Evolutionary conservation across 2,888 invertebrate genomes (phyloP), one percentile per base, ranked within the genome.

Genomic region (Eubasilissa splendida): DNA sequence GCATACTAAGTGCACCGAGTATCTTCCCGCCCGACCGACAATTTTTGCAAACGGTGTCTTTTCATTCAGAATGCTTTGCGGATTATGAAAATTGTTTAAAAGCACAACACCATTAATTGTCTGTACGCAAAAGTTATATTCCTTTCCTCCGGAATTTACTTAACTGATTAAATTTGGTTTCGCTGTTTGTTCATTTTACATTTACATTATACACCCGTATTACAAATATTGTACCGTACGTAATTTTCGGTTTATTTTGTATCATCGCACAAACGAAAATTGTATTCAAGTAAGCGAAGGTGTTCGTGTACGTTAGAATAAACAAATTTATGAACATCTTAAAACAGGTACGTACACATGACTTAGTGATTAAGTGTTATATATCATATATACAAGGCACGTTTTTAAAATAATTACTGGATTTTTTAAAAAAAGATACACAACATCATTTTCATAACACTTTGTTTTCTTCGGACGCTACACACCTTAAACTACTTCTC

Each of bases 1-100:
- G 68, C 74, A 74, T 74, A 74, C 58, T 12, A 74, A 59, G 42
- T 42, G 12, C 58, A 68, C 50, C 33, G 50, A 68, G 52, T n/a
- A 8, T 50, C 11, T n/a, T 33, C 4, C 5, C 22, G 68, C 52
- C 14, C 11, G n/a, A 52, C 8, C 14, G 33, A 63, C 42, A 42
- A 63, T 63, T 68, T 68, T 68, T 68, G 68, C 68, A 42, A 68
- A 50, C 52, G 68, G 14, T 7, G 14, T 33, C n/a, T 2, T 68
- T 68, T 68, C 12, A n/a, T 68, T 50, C 42, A n/a, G 14, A 4
- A 68, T 4, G 68, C 68, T 52, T 63, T 14, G 42, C 68, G 68
- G 52, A 68, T 50, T 68, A 63, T 63, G 63, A 12, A 63, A 42
- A 42, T n/a, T 63, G 63, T 33, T 31, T 63, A 33, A 12, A 63